These are phyloP conservation scores for Papilio demoleus DNA, from an alignment of 2,888 invertebrate species.

Conservation along the genomic window DNA sequence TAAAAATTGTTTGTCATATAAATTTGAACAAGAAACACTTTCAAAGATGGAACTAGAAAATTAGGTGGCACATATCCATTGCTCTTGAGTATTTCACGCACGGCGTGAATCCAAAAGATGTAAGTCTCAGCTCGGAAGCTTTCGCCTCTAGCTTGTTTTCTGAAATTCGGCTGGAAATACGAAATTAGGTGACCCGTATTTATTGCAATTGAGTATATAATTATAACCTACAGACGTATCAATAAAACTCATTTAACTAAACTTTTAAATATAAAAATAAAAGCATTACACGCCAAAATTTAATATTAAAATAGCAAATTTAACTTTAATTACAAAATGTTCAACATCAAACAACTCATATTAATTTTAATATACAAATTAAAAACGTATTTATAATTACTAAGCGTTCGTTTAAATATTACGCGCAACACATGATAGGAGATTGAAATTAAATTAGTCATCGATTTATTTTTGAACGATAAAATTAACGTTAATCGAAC, in stretches of 20 bases:
- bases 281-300: no score
- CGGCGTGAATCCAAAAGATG: no score
- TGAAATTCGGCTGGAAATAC: no score
- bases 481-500: slow-evolving; percentile 8
- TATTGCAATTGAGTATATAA: not conserved
- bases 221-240: not conserved
- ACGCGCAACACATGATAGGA: not conserved
- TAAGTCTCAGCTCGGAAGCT: no score
- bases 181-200: no score
- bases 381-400: slow-evolving; percentile 11
- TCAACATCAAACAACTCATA: slow-evolving; percentile 19
- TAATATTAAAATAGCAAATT: not conserved
- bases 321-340: not conserved
- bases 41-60: no score
- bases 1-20: no score
- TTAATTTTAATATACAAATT: slow-evolving; percentile 20
- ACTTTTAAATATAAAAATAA: not conserved
- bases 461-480: slow-evolving; percentile 18
- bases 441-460: slow-evolving; percentile 31
- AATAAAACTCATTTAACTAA: not conserved
- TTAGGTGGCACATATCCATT: no score
- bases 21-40: no score
- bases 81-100: no score
- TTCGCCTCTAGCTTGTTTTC: no score
- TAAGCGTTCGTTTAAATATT: slow-evolving; percentile 25